Base-by-base conservation (phyloP, 2,113 vertebrate species). In the Poecilia latipinna region DNA sequence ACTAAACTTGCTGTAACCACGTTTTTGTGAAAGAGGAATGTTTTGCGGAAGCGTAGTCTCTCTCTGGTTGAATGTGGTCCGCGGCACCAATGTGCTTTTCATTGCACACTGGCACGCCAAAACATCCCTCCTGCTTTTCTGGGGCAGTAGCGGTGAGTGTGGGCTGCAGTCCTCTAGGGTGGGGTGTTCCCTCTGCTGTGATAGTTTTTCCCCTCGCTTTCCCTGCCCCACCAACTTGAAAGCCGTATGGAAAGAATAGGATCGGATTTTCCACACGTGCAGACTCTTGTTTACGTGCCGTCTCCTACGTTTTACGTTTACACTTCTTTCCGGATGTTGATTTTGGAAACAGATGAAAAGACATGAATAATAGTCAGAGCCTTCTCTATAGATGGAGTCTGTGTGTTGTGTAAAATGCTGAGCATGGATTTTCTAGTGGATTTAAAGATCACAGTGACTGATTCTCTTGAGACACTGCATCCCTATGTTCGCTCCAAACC, bases 161-260 rank as follows among this genome's bases (percentile, higher is more conserved):
- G 87, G 85, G 87, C 77, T 79, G 75, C 79, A 69, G 79, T 75
- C 84, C 65, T 78, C 33, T 44, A 79, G 89, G 90, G 89, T 15
- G 89, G 85, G 85, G 89, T 80, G 70, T 68, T 81, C 78, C 61
- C 61, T 78, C 67, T 61, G 17, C 86, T 78, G 78, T 72, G 85
- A 71, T 72, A 82, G 1, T 3, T 85, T 86, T 69, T 75, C 70
- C 70, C 75, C 72, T 60, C 64, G 48, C 68, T 78, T 79, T 82
- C 75, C 69, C 74, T 78, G 35, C 61, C 68, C 67, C 35, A 26
- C 35, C 35, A 24, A 70, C 72, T 86, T 84, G 42, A 85, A 87
- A 86, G 65, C 67, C 88, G 78, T 72, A 82, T 86, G 86, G 81
- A 60, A 66, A 66, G 63, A 77, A 75, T 31, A 60, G 37, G 29